phyloP scores from a whole-genome alignment of 2,113 vertebrate genomes.

The Leucopsar rothschildi region DNA sequence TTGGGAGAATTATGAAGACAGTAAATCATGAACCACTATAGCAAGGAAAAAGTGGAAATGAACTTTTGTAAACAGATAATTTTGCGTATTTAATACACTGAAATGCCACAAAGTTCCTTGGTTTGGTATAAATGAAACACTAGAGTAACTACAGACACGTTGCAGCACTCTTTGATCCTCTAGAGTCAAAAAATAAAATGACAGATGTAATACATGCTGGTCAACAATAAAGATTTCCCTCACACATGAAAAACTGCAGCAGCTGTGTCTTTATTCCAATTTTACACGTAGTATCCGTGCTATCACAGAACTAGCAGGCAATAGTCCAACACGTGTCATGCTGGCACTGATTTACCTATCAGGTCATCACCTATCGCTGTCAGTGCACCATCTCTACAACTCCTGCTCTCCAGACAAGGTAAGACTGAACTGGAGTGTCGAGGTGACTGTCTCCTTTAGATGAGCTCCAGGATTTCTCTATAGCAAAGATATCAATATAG shows the following conservation, averaged over 20 bases:
- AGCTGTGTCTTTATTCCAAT: background rate
- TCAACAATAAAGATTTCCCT: background rate
- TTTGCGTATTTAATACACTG: background rate
- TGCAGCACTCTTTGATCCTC: background rate
- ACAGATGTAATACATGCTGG: background rate
- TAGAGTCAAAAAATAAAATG: background rate
- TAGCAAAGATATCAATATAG: background rate
- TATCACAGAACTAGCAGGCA: background rate
- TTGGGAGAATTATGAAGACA: background rate
- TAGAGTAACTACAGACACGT: background rate
- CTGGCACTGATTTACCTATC: background rate
- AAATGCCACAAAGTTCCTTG: background rate
- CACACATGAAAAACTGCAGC: background rate
- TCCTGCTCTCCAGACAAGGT: background rate
- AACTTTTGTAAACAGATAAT: background rate
- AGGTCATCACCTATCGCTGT: background rate
- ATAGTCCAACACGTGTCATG: background rate
- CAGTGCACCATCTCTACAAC: background rate
- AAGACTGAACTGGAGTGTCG: too few species aligned
- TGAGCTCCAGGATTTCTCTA: background rate
- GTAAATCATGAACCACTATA: fast-evolving
- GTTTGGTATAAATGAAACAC: background rate
- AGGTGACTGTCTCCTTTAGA: background rate
- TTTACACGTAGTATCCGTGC: background rate
- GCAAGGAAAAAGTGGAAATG: background rate